Base-by-base conservation (phyloP, 1,140 invertebrate species). In the Coptotermes formosanus region DNA sequence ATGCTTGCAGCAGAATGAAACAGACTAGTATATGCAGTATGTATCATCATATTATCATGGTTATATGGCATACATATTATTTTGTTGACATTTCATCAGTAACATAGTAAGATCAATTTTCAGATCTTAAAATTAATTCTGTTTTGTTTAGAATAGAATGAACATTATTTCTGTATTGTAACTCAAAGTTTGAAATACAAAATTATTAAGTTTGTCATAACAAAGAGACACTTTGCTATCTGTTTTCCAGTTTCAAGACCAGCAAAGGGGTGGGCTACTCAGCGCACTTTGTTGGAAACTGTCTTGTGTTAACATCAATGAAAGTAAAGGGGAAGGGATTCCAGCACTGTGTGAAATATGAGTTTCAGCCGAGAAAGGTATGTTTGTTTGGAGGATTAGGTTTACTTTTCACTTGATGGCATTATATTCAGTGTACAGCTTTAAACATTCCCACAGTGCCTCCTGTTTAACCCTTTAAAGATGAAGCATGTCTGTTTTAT, bases 231-330 rank as follows among this genome's bases (percentile, higher is more conserved):
- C n/a, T 99, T 99, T 99, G 84, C 99, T 98, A 91, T 98, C 97
- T 97, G 98, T 91, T 88, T 93, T 94, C 84, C 92, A 99, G 98
- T 93, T 99, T 99, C 92, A 98, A 99, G 91, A 99, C 98, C 55
- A 97, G 97, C 90, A 99, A 99, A 94, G 98, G 98, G 86, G 95
- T 99, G 52, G 99, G 98, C n/a, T 99, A 99, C 91, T 98, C 98
- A 59, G 98, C 98, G 82, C 98, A 99, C 93, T 99, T 99, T 92
- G 97, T 99, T 88, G 99, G 99, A 87, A 99, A 98, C 93, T 99
- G 98, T 92, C 94, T 99, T 69, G 98, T 99, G 87, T 94, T 99
- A 87, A 99, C 98, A 43, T 98, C 98, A 0, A 99, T 99, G 97
- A 99, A 99, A 93, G 95, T 99, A 83, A 98, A 99, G 91, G 99